Evolutionary conservation across 2,797 vertebrate genomes (phyloP).

Genomic region (Galagoides demidoff): DNA sequence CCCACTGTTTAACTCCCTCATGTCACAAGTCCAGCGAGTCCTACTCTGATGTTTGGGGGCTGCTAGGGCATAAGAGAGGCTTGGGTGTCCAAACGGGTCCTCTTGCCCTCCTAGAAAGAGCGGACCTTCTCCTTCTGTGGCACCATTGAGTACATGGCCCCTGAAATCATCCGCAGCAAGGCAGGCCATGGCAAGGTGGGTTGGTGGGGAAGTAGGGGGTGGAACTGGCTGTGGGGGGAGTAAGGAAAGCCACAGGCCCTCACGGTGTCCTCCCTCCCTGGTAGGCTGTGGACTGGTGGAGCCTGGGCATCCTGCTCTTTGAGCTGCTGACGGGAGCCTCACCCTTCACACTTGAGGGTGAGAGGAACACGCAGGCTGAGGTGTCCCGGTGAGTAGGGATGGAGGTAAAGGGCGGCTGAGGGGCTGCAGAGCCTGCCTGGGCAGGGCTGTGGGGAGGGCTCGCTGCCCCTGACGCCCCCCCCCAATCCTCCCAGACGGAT

Average conservation of each 20-base stretch:
- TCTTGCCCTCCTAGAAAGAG: slow-evolving; percentile 88
- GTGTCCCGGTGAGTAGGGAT: slow-evolving; percentile 92
- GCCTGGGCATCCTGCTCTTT: slow-evolving; percentile 95
- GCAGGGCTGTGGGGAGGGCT: slow-evolving; percentile 60
- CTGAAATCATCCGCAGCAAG: slow-evolving; percentile 95
- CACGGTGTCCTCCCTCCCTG: background rate
- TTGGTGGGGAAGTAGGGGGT: accelerated
- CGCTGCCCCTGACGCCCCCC: slow-evolving; percentile 75
- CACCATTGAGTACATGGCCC: slow-evolving; percentile 98
- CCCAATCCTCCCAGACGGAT: slow-evolving; percentile 90
- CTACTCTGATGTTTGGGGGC: background rate
- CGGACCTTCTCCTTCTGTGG: slow-evolving; percentile 97
- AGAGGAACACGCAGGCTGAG: slow-evolving; percentile 95
- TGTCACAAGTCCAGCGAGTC: background rate
- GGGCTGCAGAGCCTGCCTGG: background rate
- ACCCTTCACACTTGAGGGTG: slow-evolving; percentile 96
- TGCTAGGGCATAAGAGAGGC: background rate
- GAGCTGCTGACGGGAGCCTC: slow-evolving; percentile 96
- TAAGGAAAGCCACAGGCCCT: background rate
- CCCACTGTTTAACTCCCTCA: background rate
- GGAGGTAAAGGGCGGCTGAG: background rate
- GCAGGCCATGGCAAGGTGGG: slow-evolving; percentile 94
- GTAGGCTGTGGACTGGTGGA: slow-evolving; percentile 97
- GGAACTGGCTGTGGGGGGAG: background rate
- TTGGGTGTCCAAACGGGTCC: background rate